Conservation (phyloP, 2,113 vertebrate species). For the Prolemur simus region DNA sequence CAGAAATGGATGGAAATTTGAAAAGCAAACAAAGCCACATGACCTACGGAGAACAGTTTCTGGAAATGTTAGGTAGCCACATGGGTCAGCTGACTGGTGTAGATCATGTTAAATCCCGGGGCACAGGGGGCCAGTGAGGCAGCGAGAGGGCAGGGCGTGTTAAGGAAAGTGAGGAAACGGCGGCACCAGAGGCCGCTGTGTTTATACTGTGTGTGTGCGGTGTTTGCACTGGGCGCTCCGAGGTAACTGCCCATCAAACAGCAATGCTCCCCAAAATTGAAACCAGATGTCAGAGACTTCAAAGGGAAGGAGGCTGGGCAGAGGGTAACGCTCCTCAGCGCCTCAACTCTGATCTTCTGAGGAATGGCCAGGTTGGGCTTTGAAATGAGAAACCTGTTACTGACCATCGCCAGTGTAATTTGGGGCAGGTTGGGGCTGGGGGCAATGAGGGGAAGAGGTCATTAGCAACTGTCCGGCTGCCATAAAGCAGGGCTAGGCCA, state of each 20-base stretch:
- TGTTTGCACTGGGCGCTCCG: constrained; percentile 68
- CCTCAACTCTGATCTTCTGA: constrained; percentile 77
- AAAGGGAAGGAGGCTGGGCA: constrained; percentile 83
- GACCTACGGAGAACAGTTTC: background rate
- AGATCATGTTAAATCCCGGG: constrained; percentile 73
- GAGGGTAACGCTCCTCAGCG: constrained; percentile 73
- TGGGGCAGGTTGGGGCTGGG: background rate
- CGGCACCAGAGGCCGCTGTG: constrained; percentile 52
- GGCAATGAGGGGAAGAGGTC: background rate
- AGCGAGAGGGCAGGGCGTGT: constrained; percentile 33
- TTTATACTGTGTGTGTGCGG: constrained; percentile 51
- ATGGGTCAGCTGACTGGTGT: constrained; percentile 51
- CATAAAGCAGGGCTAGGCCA: background rate
- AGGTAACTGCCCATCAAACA: constrained; percentile 82
- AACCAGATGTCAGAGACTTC: constrained; percentile 89
- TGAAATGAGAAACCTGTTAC: constrained; percentile 81
- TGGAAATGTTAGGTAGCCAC: constrained; percentile 25
- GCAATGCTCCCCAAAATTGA: constrained; percentile 82
- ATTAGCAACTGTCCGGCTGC: background rate
- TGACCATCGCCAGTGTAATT: constrained; percentile 59
- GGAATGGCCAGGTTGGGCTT: constrained; percentile 78
- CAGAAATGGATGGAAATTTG: background rate
- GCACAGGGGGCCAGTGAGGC: background rate
- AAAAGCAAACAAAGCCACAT: background rate
- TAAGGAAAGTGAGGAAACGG: constrained; percentile 76